These are phyloP conservation scores for Geotrupes spiniger DNA, from an alignment of 2,888 invertebrate genomes.

Conservation along the genomic window DNA sequence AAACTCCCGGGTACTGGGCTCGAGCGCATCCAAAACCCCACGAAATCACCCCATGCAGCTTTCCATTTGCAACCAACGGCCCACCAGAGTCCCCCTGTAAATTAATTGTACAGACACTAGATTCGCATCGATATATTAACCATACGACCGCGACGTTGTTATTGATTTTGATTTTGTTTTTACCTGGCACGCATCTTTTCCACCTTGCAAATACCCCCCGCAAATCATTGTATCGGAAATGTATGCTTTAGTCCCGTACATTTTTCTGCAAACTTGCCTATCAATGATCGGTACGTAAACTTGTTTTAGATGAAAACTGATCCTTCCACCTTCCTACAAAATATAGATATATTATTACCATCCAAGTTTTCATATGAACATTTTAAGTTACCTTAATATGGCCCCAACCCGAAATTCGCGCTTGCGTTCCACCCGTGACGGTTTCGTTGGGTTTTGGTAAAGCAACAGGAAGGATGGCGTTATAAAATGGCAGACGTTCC, in stretches of 20 bases:
- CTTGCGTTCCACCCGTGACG: neutral
- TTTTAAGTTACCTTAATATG: neutral
- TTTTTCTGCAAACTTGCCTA: neutral
- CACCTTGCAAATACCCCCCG: constrained; percentile 67
- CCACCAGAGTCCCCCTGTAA: constrained; percentile 33
- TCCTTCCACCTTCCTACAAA: neutral
- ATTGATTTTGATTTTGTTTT: constrained; percentile 11
- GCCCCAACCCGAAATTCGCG: constrained; percentile 18
- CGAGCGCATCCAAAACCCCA: constrained; percentile 88
- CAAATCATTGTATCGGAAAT: constrained; percentile 76
- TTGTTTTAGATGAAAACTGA: neutral
- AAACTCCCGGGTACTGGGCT: constrained; percentile 79
- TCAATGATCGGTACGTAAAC: constrained; percentile 1
- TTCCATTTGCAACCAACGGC: constrained; percentile 25
- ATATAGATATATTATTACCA: neutral
- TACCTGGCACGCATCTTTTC: constrained; percentile 81
- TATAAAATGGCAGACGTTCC: neutral
- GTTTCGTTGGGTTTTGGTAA: constrained; percentile 2
- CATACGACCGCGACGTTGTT: no score
- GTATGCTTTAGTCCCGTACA: neutral
- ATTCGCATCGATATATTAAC: no score
- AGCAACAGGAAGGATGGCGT: constrained; percentile 4
- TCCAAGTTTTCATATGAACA: no score
- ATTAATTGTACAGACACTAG: neutral
- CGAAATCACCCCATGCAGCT: constrained; percentile 67